These are phyloP conservation scores for Scolopax mira DNA, from an alignment of 2,113 vertebrate species.

Conservation along the genomic window DNA sequence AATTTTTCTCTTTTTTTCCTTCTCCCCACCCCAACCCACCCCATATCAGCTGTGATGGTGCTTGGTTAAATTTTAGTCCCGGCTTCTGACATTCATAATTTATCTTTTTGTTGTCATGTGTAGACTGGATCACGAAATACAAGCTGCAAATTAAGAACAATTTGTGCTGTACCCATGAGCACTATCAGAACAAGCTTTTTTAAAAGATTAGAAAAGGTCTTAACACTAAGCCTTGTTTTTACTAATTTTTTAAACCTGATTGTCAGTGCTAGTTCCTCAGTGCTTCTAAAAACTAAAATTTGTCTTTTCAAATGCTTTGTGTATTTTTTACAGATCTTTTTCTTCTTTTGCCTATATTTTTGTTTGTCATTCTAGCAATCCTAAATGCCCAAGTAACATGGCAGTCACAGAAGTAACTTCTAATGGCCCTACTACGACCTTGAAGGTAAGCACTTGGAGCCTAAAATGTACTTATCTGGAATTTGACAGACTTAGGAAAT, in stretches of 20 bases:
- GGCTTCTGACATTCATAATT: not conserved
- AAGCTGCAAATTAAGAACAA: not conserved
- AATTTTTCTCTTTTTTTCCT: not conserved
- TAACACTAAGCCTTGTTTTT: not conserved
- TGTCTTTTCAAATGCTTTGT: not conserved
- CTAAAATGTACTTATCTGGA: not conserved
- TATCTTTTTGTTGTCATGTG: not conserved
- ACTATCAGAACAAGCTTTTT: not conserved
- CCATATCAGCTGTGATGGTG: not conserved
- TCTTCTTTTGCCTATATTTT: not conserved
- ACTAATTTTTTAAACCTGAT: not conserved
- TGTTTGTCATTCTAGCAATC: not conserved
- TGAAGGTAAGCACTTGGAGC: not conserved
- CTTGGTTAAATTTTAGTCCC: not conserved
- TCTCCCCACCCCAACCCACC: accelerated
- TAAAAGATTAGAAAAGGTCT: not conserved
- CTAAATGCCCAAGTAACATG: not conserved
- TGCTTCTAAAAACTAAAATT: not conserved
- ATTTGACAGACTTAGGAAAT: not conserved
- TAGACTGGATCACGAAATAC: not conserved
- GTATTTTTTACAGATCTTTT: not conserved
- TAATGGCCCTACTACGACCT: accelerated
- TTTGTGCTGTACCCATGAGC: not conserved
- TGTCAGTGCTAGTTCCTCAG: not conserved
- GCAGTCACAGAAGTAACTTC: not conserved